These are phyloP conservation scores for Lasiurus borealis DNA, from an alignment of 2,113 vertebrate genomes.

Conservation along the genomic window DNA sequence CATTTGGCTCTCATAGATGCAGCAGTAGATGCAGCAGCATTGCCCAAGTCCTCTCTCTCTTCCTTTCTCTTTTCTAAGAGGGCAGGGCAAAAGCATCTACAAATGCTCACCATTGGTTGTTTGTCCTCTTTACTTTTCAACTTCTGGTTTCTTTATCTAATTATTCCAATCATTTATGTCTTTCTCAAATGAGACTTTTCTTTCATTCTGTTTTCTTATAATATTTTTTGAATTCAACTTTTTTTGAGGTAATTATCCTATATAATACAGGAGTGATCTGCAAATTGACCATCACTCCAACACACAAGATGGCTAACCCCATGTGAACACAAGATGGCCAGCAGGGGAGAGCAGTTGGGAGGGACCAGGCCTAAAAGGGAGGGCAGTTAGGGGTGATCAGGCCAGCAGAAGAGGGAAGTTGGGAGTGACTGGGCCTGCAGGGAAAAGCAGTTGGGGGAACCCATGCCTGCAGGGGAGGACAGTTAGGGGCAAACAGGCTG, in stretches of 20 bases:
- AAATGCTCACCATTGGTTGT: neutral
- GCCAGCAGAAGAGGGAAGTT: too few relatives aligned
- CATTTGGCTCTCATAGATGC: neutral
- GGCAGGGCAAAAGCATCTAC: neutral
- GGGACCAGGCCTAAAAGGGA: too few relatives aligned
- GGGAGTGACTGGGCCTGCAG: too few relatives aligned
- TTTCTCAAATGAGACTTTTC: neutral
- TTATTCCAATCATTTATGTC: neutral
- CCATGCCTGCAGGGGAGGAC: too few relatives aligned
- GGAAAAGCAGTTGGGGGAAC: too few relatives aligned
- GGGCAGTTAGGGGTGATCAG: too few relatives aligned
- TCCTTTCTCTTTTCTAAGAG: neutral
- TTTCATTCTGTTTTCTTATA: neutral
- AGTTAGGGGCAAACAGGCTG: too few relatives aligned
- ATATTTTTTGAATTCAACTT: constrained; percentile 26
- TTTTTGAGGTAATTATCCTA: neutral
- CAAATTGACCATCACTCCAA: too few relatives aligned
- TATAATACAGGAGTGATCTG: too few relatives aligned
- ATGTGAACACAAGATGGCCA: too few relatives aligned
- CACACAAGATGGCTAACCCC: too few relatives aligned
- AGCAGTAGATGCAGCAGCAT: neutral
- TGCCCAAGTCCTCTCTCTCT: neutral
- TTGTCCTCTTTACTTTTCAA: neutral
- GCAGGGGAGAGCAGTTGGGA: too few relatives aligned
- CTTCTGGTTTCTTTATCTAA: neutral